phyloP scores from a whole-genome alignment of 2,797 vertebrate species.

The Lutjanus argentimaculatus region DNA sequence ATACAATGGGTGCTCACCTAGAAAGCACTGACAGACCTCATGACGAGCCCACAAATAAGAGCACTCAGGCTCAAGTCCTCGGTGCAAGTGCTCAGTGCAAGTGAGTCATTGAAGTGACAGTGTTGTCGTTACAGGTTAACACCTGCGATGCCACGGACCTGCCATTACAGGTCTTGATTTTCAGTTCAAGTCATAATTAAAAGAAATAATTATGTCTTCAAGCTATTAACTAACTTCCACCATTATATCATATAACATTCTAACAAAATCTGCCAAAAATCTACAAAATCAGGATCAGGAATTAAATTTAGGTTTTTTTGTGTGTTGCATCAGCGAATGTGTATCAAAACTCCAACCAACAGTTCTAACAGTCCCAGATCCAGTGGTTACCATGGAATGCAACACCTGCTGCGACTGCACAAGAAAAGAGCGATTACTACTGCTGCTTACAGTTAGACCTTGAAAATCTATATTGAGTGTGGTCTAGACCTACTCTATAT shows the following conservation, averaged over 20 bases:
- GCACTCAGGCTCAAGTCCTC: slow-evolving; percentile 21
- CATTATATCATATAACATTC: neutral
- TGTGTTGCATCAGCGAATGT: no score
- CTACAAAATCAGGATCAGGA: no score
- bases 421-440: no score
- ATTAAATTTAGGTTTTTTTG: no score
- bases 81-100: neutral
- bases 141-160: neutral
- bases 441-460: no score
- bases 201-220: neutral
- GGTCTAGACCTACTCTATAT: no score
- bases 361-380: neutral
- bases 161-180: neutral
- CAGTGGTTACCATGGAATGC: no score
- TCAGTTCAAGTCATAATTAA: neutral
- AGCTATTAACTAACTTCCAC: neutral
- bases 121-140: neutral
- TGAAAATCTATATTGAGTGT: no score
- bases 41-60: slow-evolving; percentile 21
- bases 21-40: neutral
- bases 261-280: neutral
- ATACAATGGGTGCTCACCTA: neutral
- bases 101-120: slow-evolving; percentile 9
- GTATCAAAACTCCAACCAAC: neutral
- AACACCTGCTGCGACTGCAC: neutral